Evolutionary conservation across 2,888 invertebrate species (phyloP), one percentile per base, ranked within the genome.

Genomic region (Hetaerina titia): DNA sequence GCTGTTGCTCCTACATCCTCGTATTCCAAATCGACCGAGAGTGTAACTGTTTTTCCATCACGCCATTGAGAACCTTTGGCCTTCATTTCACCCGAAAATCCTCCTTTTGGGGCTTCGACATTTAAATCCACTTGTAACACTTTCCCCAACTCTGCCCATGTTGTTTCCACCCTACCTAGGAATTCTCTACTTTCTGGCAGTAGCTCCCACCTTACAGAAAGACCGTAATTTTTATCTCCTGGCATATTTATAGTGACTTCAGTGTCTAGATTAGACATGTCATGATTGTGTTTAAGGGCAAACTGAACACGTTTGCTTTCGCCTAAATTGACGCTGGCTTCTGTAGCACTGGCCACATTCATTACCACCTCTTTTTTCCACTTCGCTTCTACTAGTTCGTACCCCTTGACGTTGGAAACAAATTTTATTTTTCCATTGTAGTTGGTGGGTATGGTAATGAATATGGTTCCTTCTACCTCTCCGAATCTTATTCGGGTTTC

Each of bases 101-200:
- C 31, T 2, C 92, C 92, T 19, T 92, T 19, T 15, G 92, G 92
- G 22, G 92, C 69, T 31, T 92, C 92, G n/a, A 69, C 92, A 8
- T 56, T 69, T 19, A 92, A 15, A 9, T 92, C 74, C 7, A n/a
- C 56, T 45, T 64, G 56, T 2, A 92, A n/a, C 11, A 92, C 69
- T n/a, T 69, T 92, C 0, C 92, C 92, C 56, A 92, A n/a, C 15
- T 92, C 92, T 17, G 92, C 92, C 92, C 92, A 92, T 0, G 64
- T 56, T 4, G 69, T 45, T 11, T 69, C 69, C 56, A 92, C 64
- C 7, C 69, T 31, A 5, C 64, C 92, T 13, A 25, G 64, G 69
- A 92, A 74, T 56, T 92, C 92, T 56, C 92, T 92, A 9, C 22
- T 92, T 22, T 63, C 56, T 22, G 56, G 63, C 11, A 69, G 56